phyloP scores from a whole-genome alignment of 2,888 invertebrate species.

The Rhagium mordax region DNA sequence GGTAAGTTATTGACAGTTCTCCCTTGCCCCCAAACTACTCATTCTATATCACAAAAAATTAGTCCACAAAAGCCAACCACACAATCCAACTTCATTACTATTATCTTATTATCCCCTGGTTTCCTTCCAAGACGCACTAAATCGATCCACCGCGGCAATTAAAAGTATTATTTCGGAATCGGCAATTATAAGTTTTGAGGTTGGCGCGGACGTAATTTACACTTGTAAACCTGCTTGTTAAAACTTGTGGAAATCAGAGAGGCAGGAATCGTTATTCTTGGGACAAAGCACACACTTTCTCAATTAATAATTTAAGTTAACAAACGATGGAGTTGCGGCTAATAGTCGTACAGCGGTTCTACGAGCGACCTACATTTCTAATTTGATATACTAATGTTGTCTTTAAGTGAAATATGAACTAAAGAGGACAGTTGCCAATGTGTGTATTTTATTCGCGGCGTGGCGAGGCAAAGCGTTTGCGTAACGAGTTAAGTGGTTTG shows the following conservation, averaged over 20 bases:
- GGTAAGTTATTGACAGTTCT: too few species aligned
- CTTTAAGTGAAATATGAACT: too few species aligned
- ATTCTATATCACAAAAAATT: background rate
- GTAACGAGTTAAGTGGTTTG: too few species aligned
- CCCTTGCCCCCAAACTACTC: too few species aligned
- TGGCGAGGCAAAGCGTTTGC: too few species aligned
- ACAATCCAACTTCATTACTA: background rate
- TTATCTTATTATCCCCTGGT: background rate
- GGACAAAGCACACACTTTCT: background rate
- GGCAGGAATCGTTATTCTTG: background rate
- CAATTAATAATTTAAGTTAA: background rate
- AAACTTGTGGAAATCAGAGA: constrained; percentile 10
- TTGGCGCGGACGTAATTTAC: background rate
- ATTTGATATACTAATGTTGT: too few species aligned
- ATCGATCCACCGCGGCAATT: background rate
- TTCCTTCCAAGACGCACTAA: background rate
- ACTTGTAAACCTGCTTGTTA: constrained; percentile 7
- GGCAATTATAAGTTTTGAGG: constrained; percentile 1
- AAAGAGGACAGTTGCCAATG: too few species aligned
- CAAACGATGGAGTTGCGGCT: too few species aligned
- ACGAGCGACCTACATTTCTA: too few species aligned
- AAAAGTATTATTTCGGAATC: background rate
- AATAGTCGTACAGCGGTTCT: too few species aligned
- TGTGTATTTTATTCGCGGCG: too few species aligned
- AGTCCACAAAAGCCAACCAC: background rate